Evolutionary conservation across 2,888 invertebrate genomes (phyloP).

Genomic region (Prenolepis imparis): DNA sequence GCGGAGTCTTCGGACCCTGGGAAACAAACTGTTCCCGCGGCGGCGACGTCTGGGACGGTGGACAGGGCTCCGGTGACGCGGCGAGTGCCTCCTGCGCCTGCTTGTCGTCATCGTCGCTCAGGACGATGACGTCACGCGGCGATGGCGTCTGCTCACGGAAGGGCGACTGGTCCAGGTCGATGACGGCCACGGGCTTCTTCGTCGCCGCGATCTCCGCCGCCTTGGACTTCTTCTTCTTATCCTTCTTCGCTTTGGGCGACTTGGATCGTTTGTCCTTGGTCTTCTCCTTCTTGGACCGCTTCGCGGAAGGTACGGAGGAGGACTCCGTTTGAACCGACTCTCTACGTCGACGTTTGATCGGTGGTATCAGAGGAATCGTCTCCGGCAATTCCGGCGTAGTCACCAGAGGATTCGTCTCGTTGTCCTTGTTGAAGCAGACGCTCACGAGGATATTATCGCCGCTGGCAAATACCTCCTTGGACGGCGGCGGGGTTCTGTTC

Average conservation of each 20-base stretch:
- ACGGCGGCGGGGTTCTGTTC: conserved; percentile 89
- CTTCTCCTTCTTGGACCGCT: conserved; percentile 85
- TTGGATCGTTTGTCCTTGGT: conserved; percentile 83
- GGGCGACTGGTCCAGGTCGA: conserved; percentile 94
- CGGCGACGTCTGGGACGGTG: conserved; percentile 76
- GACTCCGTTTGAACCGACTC: conserved; percentile 81
- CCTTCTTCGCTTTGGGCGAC: conserved; percentile 83
- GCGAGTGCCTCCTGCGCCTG: conserved; percentile 73
- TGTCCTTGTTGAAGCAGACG: conserved; percentile 94
- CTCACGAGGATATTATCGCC: conserved; percentile 97
- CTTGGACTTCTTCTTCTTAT: conserved; percentile 85
- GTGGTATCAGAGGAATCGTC: conserved; percentile 82
- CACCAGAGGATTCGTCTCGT: conserved; percentile 74
- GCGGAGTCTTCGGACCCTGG: conserved; percentile 91
- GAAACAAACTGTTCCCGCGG: conserved; percentile 82
- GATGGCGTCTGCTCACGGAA: conserved; percentile 94
- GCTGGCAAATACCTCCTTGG: conserved; percentile 96
- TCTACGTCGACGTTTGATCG: conserved; percentile 86
- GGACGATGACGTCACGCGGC: conserved; percentile 93
- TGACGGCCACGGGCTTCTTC: conserved; percentile 93
- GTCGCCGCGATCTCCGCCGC: conserved; percentile 87
- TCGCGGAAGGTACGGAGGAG: conserved; percentile 77
- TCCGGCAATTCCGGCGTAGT: conserved; percentile 80
- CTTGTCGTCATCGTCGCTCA: conserved; percentile 92
- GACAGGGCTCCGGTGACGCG: conserved; percentile 78